phyloP scores from a whole-genome alignment of 2,888 invertebrate genomes.

The Hyppa rectilinea region DNA sequence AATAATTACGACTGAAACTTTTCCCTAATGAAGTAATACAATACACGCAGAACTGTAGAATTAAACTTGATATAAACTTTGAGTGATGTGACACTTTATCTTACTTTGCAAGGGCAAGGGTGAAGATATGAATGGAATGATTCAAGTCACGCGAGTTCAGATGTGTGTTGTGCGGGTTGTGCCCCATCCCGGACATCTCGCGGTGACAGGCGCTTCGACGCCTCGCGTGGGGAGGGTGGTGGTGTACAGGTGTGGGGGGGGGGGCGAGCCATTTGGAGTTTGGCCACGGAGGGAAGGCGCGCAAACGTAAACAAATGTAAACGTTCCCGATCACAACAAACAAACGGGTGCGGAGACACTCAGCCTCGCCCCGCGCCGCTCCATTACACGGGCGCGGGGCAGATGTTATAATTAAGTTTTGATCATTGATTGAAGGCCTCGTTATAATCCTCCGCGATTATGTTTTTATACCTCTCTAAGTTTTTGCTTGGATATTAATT shows the following conservation, averaged over 20 bases:
- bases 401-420: conserved; percentile 44
- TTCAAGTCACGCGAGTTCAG: conserved; percentile 62
- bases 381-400: conserved; percentile 25
- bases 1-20: conserved; percentile 30
- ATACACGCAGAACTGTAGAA: conserved; percentile 21
- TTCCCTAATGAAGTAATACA: conserved; percentile 28
- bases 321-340: conserved; percentile 72
- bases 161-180: conserved; percentile 60
- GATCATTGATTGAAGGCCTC: conserved; percentile 37
- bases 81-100: conserved; percentile 54
- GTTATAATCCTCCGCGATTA: conserved; percentile 33
- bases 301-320: conserved; percentile 74
- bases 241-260: conserved; percentile 41
- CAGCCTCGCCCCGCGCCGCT: conserved; percentile 20
- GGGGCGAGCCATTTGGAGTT: conserved; percentile 69
- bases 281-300: conserved; percentile 67
- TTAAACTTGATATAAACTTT: conserved; percentile 33
- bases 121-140: conserved; percentile 55
- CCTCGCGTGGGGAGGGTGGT: conserved; percentile 38
- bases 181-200: conserved; percentile 68
- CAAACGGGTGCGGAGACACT: conserved; percentile 58
- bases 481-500: conserved; percentile 55
- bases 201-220: conserved; percentile 56
- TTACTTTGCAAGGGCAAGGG: conserved; percentile 42
- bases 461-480: conserved; percentile 34